Evolutionary conservation across 2,113 vertebrate genomes (phyloP), one percentile per base, ranked within the genome.

Genomic region (Rhinichthys klamathensis): DNA sequence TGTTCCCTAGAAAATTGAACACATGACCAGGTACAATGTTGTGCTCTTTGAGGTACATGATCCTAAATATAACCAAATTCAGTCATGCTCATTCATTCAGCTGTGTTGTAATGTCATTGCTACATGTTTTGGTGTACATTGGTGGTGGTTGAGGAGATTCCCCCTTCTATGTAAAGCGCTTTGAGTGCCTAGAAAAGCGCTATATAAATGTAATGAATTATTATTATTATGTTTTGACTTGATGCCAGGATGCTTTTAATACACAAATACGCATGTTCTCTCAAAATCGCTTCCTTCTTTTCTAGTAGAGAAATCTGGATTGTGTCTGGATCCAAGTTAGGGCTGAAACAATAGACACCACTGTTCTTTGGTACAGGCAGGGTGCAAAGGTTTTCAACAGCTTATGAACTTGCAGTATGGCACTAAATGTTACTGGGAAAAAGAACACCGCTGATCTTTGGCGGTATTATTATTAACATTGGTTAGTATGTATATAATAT

Each of bases 351-450:
- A 86, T 83, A 60, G 49, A 5, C 69, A 60, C 54, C 80, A 80
- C 12, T 89, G 73, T 89, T 79, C 27, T 56, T 74, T 83, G 58
- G 25, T 86, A 16, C 58, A 65, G 38, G 60, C 41, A 32, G 4
- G 27, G 30, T 35, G 51, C 18, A 61, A 46, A 76, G 25, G 72
- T 78, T 11, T 44, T n/a, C 25, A 7, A n/a, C 23, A 73, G 41
- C 23, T 73, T 46, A 44, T 46, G 1, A 73, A 46, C 38, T 73
- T 73, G 4, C 9, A 70, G 67, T 70, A 46, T 46, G 6, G 13
- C 11, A 25, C 11, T 73, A 77, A 56, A 38, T 25, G 32, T 41
- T 16, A 5, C 10, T 58, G 10, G 27, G 9, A 58, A 78, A 56
- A 6, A 35, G 30, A 78, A 38, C 6, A 38, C 54, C 2, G 7